Base-by-base conservation (phyloP, 2,888 invertebrate species). In the Meganola albula region DNA sequence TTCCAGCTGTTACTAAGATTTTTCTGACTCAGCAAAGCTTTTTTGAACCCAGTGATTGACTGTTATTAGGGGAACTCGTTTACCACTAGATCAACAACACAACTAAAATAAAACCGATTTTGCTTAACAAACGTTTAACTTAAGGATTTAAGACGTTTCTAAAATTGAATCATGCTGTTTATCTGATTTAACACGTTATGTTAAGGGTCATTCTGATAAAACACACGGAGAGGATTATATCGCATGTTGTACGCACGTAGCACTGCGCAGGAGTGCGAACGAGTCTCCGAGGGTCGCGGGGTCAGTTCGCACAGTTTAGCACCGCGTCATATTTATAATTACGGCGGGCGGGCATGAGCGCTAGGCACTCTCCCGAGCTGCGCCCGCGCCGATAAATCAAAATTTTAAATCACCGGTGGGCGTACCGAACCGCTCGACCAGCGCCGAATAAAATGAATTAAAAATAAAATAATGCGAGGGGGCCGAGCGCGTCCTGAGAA, bases 361-460 rank as follows among this genome's bases (percentile, higher is more conserved):
- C 62, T 58, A 59, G 64, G 61, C 63, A 58, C 70, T 65, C 68
- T 67, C 63, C 64, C 63, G 71, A 63, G 66, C 68, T 56, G 67
- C 65, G 68, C 68, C 52, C 60, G 63, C 70, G 68, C 66, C 83
- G 75, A 85, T 85, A 85, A 85, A 85, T 84, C 85, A 85, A 84
- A 84, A 80, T 84, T 85, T 85, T 84, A 84, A 85, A 85, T 85
- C 84, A 85, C 83, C 78, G 82, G 74, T 83, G 83, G 85, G 85
- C 85, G 85, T 68, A 51, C 55, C 80, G 49, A 55, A 44, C 67
- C 74, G 77, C 73, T 74, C 74, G 68, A 55, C 73, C 78, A 74
- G 71, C 80, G 71, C 79, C 79, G 80, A 83, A 85, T 83, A 85
- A 85, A 83, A 83, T 80, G 82, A 82, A 82, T 83, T 82, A 79